Percentiles rank a stretch among this genome's conserved stretches.
phyloP scores from a whole-genome alignment of 2,797 vertebrate genomes.

The Eleutherodactylus coqui region DNA sequence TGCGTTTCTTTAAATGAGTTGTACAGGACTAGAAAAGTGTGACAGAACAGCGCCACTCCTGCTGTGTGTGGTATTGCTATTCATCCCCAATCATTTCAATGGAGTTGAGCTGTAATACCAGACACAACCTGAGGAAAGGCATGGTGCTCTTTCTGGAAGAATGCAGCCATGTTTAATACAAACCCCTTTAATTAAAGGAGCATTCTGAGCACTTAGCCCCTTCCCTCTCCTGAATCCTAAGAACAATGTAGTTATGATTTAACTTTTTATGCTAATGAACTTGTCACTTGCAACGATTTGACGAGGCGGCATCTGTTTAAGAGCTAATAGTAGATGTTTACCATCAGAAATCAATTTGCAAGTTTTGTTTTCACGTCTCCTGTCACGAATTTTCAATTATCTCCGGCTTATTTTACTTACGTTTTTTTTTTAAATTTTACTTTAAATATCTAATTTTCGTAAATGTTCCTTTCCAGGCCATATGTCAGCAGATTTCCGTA shows the following conservation, averaged over 20 bases:
- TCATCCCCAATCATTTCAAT: no score
- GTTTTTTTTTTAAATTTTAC: conserved; percentile 27
- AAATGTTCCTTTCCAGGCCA: conserved; percentile 36
- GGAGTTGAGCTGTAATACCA: neutral
- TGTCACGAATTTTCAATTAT: conserved; percentile 58
- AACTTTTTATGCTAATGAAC: conserved; percentile 38
- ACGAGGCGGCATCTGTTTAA: conserved; percentile 55
- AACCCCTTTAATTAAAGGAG: neutral
- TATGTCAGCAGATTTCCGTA: conserved; percentile 47
- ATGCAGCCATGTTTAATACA: neutral
- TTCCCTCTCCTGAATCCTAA: neutral
- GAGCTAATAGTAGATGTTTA: conserved; percentile 56
- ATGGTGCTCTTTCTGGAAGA: neutral
- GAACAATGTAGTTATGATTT: neutral
- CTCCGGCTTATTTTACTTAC: conserved; percentile 24
- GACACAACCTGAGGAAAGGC: neutral
- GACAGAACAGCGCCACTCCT: no score
- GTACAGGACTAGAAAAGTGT: no score
- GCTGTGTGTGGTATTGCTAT: no score
- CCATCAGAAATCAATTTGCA: conserved; percentile 59
- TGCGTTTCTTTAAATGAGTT: no score
- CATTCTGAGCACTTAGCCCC: neutral
- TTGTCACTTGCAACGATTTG: conserved; percentile 29
- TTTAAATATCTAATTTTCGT: conserved; percentile 47
- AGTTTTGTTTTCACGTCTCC: conserved; percentile 50